A percentile compares a stretch with the other conserved stretches of the same genome.
phyloP scores from a whole-genome alignment of 1,140 invertebrate species.

The Lepidurus arcticus region DNA sequence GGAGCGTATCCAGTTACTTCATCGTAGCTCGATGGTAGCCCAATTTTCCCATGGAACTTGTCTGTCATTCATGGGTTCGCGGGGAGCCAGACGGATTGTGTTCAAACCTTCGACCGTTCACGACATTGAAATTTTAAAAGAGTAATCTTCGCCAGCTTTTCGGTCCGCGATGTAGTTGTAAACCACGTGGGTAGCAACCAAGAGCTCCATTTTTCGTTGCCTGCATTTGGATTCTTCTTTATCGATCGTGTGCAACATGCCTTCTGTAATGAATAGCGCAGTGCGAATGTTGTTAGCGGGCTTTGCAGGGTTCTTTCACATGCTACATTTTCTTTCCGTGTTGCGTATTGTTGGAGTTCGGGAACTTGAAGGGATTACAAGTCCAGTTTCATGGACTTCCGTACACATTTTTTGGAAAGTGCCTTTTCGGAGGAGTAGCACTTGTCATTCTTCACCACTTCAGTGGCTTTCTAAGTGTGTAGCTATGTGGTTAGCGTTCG shows the following conservation, averaged over 20 bases:
- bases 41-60: background rate
- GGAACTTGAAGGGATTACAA: background rate
- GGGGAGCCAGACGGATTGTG: background rate
- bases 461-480: background rate
- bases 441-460: background rate
- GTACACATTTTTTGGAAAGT: background rate
- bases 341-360: background rate
- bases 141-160: background rate
- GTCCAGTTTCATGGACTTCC: slow-evolving; percentile 17
- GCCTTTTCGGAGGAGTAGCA: background rate
- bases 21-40: background rate
- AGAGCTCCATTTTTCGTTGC: too few species aligned
- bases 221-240: too few species aligned
- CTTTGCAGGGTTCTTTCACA: background rate
- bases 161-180: background rate
- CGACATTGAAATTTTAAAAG: background rate
- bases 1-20: background rate
- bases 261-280: background rate
- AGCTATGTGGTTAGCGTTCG: slow-evolving; percentile 1
- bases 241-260: background rate
- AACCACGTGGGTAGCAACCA: too few species aligned
- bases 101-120: background rate
- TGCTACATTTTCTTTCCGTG: background rate
- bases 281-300: background rate
- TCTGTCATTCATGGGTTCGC: background rate